phyloP scores from a whole-genome alignment of 53 echinoderm and acorn worm genomes.

The Hippasteria phrygiana region DNA sequence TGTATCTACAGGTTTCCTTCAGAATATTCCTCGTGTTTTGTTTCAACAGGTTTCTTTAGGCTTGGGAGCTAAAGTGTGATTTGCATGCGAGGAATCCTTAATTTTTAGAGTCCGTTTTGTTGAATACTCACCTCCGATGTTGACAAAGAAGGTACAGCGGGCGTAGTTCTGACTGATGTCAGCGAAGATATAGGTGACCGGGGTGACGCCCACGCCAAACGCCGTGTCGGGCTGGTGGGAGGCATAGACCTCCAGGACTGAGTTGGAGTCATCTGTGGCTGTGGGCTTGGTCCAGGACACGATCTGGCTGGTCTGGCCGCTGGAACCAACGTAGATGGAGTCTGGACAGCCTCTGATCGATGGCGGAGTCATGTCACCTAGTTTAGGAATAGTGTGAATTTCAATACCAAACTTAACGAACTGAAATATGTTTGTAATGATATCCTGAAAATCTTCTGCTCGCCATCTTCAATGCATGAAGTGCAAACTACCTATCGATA shows the following conservation, averaged over 20 bases:
- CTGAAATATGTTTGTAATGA: no score
- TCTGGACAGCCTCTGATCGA: constrained; percentile 72
- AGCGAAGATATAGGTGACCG: constrained; percentile 76
- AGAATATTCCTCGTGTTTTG: no score
- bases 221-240: constrained; percentile 68
- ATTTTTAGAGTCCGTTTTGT: no score
- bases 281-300: constrained; percentile 76
- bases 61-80: no score
- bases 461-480: no score
- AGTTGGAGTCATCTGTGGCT: constrained; percentile 74
- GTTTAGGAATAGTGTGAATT: neutral
- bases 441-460: no score
- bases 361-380: constrained; percentile 70
- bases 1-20: no score
- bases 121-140: constrained; percentile 63
- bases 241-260: constrained; percentile 49
- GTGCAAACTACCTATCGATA: no score
- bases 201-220: constrained; percentile 74
- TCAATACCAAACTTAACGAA: no score
- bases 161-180: constrained; percentile 79
- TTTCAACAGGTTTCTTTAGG: no score
- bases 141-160: constrained; percentile 73
- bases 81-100: no score
- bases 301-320: constrained; percentile 10
- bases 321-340: constrained; percentile 36